Percentiles rank a stretch among this genome's conserved stretches.
Evolutionary conservation across 2,888 invertebrate genomes (phyloP).

Genomic region (Crematogaster levior): DNA sequence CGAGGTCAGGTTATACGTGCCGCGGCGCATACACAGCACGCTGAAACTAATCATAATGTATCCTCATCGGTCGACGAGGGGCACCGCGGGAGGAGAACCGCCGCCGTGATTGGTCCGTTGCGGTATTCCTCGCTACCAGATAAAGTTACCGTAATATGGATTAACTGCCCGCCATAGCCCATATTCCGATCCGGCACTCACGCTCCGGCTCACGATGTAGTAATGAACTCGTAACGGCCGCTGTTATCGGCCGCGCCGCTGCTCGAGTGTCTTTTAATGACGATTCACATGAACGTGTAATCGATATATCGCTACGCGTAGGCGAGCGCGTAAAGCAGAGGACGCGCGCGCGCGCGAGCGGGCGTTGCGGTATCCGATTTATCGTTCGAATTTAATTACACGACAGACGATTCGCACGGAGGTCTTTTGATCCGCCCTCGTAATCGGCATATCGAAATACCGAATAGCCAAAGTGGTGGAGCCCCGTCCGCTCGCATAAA

Average conservation of each 20-base stretch:
- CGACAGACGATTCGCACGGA: constrained; percentile 23
- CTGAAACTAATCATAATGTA: constrained; percentile 76
- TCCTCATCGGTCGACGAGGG: constrained; percentile 68
- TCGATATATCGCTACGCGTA: constrained; percentile 42
- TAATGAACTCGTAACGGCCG: constrained; percentile 72
- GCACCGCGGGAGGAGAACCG: constrained; percentile 42
- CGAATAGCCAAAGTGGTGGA: neutral
- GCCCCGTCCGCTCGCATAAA: neutral
- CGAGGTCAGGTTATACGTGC: constrained; percentile 70
- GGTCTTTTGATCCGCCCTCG: constrained; percentile 9
- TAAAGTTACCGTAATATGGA: constrained; percentile 77
- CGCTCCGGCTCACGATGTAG: constrained; percentile 58
- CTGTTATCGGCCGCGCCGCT: constrained; percentile 64
- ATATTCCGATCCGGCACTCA: constrained; percentile 69
- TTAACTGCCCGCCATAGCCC: constrained; percentile 73
- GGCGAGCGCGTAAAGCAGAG: constrained; percentile 20
- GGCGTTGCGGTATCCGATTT: constrained; percentile 30
- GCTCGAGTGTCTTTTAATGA: constrained; percentile 69
- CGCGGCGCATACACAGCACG: constrained; percentile 57
- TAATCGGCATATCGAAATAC: constrained; percentile 28
- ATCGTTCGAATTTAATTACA: constrained; percentile 45
- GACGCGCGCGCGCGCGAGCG: neutral
- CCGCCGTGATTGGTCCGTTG: constrained; percentile 74
- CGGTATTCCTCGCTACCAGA: constrained; percentile 75
- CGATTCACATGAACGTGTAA: constrained; percentile 56